These are phyloP conservation scores for Ochropleura plecta DNA, from an alignment of 2,888 invertebrate genomes.

Conservation along the genomic window DNA sequence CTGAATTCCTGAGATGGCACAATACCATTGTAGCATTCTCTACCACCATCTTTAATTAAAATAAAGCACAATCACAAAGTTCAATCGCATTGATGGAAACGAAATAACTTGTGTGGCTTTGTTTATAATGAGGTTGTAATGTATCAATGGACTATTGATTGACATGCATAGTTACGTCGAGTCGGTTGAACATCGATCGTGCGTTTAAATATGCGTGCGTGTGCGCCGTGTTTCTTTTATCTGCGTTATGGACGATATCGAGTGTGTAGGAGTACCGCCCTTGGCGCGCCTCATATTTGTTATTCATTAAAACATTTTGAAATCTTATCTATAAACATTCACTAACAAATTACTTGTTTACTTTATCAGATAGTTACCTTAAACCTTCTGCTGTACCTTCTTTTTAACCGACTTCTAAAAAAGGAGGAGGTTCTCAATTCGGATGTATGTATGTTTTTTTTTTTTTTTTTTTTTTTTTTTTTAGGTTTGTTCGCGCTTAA, in stretches of 20 bases:
- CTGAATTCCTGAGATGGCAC: slow-evolving; percentile 8
- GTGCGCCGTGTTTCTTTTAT: slow-evolving; percentile 68
- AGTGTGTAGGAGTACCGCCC: slow-evolving; percentile 74
- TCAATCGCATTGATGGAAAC: slow-evolving; percentile 34
- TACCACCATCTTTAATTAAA: slow-evolving; percentile 13
- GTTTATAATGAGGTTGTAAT: slow-evolving; percentile 61
- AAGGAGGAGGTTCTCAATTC: no score
- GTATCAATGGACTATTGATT: slow-evolving; percentile 69
- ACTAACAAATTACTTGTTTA: slow-evolving; percentile 63
- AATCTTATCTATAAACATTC: slow-evolving; percentile 67
- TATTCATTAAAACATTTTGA: slow-evolving; percentile 69
- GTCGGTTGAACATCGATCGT: slow-evolving; percentile 66
- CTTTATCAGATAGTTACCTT: slow-evolving; percentile 36
- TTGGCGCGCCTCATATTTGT: slow-evolving; percentile 71
- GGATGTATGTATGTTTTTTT: no score
- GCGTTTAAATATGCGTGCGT: slow-evolving; percentile 73
- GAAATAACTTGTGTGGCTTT: slow-evolving; percentile 64
- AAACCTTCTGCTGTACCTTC: slow-evolving; percentile 19
- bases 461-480: no score
- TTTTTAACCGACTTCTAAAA: no score
- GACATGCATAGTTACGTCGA: slow-evolving; percentile 68
- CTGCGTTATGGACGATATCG: slow-evolving; percentile 66
- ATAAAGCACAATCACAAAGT: slow-evolving; percentile 29
- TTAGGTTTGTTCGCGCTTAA: no score
- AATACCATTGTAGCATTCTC: slow-evolving; percentile 36